Evolutionary conservation across 2,113 vertebrate genomes (phyloP).

Genomic region (Dasyurus viverrinus): DNA sequence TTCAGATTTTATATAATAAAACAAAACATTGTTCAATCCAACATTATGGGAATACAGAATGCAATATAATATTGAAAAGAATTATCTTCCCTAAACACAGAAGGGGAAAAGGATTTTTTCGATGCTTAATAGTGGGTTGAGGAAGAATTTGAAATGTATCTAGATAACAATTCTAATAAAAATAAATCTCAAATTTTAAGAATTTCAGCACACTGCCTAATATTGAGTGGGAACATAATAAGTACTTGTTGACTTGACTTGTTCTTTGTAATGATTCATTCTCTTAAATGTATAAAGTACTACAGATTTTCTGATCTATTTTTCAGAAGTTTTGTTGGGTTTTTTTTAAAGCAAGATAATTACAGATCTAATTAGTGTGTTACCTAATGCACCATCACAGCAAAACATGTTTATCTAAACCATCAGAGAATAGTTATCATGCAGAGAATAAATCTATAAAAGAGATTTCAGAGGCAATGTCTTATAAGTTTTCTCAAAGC

Average conservation of each 20-base stretch:
- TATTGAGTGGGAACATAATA: neutral
- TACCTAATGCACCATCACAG: neutral
- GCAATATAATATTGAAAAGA: neutral
- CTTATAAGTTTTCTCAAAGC: neutral
- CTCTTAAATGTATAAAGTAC: neutral
- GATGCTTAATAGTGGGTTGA: neutral
- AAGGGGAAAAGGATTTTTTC: neutral
- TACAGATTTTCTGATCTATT: neutral
- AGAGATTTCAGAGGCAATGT: neutral
- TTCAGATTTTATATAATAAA: neutral
- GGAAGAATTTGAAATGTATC: neutral
- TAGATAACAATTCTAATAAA: neutral
- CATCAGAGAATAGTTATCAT: neutral
- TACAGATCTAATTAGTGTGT: neutral
- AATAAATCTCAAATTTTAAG: neutral
- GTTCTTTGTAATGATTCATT: neutral
- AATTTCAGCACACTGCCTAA: neutral
- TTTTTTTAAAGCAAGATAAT: neutral
- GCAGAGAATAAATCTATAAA: neutral
- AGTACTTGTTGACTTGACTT: neutral
- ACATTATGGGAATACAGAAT: too few relatives aligned
- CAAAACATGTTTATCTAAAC: neutral
- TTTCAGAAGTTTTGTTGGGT: neutral
- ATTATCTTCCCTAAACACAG: neutral
- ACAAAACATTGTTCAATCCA: neutral